A percentile compares a stretch with the other conserved stretches of the same genome.
Evolutionary conservation across 2,888 invertebrate genomes (phyloP).

Genomic region (Strigamia maritima): DNA sequence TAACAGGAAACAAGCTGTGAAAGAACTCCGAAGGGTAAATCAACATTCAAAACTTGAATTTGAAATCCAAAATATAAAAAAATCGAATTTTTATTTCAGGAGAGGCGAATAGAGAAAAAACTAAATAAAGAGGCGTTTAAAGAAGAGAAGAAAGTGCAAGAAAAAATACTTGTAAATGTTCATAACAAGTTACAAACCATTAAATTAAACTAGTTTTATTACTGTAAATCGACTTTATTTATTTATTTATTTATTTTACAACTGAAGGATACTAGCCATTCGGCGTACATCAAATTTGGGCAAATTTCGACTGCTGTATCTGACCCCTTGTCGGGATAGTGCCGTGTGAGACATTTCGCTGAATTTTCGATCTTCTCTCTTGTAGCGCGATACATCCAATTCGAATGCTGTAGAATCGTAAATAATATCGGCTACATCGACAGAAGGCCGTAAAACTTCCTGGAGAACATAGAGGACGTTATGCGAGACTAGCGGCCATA

Average conservation of each 20-base stretch:
- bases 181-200: conserved; percentile 55
- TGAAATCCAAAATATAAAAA: not conserved
- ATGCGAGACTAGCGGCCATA: not conserved
- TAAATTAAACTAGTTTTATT: conserved; percentile 43
- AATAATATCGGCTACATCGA: not conserved
- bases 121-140: conserved; percentile 77
- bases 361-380: not conserved
- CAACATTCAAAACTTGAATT: not conserved
- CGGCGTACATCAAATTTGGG: not conserved
- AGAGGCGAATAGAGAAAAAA: conserved; percentile 76
- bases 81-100: conserved; percentile 52
- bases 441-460: not conserved
- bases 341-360: not conserved
- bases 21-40: conserved; percentile 65
- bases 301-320: not conserved
- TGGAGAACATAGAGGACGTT: not conserved
- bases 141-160: conserved; percentile 76
- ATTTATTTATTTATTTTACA: not conserved
- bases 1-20: conserved; percentile 73
- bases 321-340: not conserved
- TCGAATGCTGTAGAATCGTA: not conserved
- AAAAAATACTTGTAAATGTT: conserved; percentile 73
- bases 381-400: not conserved
- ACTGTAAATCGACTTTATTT: not conserved
- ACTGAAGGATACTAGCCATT: not conserved